A percentile compares a stretch with the other conserved stretches of the same genome.
Conservation (phyloP, 1,140 invertebrate species). For the Penaeus chinensis region DNA sequence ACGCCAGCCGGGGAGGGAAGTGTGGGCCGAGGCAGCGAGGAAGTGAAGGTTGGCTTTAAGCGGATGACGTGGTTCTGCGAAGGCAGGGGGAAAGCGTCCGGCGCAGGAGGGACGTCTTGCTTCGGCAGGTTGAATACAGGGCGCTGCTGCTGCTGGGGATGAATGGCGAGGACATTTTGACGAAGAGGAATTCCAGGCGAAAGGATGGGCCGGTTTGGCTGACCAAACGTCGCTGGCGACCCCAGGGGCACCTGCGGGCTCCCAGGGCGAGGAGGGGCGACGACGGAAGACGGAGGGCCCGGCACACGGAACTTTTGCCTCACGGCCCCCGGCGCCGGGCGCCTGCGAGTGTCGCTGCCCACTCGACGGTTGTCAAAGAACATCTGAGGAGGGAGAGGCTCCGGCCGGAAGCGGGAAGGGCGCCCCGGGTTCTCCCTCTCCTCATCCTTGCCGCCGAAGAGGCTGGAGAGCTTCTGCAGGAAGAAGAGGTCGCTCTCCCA, state of each 20-base stretch:
- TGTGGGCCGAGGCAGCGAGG: neutral
- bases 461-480: slow-evolving; percentile 34
- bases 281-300: slow-evolving; percentile 10
- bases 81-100: neutral
- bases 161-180: too few species aligned
- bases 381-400: slow-evolving; percentile 39
- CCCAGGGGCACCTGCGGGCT: too few species aligned
- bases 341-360: neutral
- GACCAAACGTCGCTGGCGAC: too few species aligned
- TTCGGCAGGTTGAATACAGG: too few species aligned
- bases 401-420: slow-evolving; percentile 2
- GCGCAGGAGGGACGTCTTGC: neutral
- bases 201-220: too few species aligned
- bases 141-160: too few species aligned
- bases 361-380: neutral
- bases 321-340: neutral
- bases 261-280: neutral
- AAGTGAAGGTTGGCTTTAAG: neutral
- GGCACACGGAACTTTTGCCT: neutral
- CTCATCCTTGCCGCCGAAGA: slow-evolving; percentile 27
- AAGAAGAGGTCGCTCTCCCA: slow-evolving; percentile 56
- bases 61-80: neutral
- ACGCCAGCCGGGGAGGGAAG: neutral
- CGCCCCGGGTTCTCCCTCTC: neutral
- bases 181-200: too few species aligned